Evolutionary conservation across 1,140 invertebrate species (phyloP), one percentile per base, ranked within the genome.

Genomic region (Chironomus striatipennis): DNA sequence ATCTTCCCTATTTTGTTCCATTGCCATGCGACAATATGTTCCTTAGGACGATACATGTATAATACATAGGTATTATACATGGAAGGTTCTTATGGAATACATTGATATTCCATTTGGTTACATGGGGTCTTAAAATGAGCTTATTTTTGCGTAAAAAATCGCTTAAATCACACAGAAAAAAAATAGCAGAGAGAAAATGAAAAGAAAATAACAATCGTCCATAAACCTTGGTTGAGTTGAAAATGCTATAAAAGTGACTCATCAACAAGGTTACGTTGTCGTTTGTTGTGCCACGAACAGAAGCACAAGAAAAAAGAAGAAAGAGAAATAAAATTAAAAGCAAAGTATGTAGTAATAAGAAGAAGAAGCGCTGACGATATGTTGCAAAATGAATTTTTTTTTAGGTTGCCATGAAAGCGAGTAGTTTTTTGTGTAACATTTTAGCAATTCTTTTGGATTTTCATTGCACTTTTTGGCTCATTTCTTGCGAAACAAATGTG

Each of bases 341-440:
- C 24, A 34, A 34, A 34, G 5, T n/a, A n/a, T n/a, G n/a, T 34
- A 34, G 24, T 34, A 34, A 34, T n/a, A 57, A 57, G 47, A 57
- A 57, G 47, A 57, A 12, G 47, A 57, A n/a, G n/a, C n/a, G 47
- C n/a, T 57, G 47, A 57, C 47, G 47, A 57, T 57, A 57, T 57
- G 47, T 57, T 57, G 47, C 47, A 57, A 57, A 15, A 57, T 57
- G 5, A 4, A 57, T 15, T 47, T 47, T 9, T 8, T 47, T 4
- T 57, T 5, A 57, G 47, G 47, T 57, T n/a, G 47, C 47, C n/a
- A 57, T 57, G 47, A 57, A 57, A 57, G 47, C 47, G n/a, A 57
- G n/a, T 57, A 57, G 47, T 57, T 15, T 5, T n/a, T 15, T 57
- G 47, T 15, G 47, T 57, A n/a, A n/a, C 4, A 12, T n/a, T n/a